phyloP scores from a whole-genome alignment of 1,140 invertebrate species.

The Aphis craccivora region DNA sequence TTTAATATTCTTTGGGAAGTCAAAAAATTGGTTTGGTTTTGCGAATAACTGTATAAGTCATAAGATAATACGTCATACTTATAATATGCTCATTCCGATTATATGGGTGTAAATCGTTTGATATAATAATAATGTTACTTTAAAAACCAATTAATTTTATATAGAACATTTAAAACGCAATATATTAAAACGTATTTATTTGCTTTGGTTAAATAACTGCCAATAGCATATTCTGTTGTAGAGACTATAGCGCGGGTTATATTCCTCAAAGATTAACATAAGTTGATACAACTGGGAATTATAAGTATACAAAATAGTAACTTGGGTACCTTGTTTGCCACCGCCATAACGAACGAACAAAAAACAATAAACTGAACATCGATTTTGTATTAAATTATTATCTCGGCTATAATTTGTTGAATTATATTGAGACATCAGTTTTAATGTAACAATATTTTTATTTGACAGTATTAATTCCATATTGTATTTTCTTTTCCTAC shows the following conservation, averaged over 20 bases:
- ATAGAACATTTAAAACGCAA: not conserved
- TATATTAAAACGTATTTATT: not conserved
- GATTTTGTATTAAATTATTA: not conserved
- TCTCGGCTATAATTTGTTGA: not conserved
- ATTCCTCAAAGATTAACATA: not conserved
- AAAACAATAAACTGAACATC: not conserved
- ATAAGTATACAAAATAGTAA: not conserved
- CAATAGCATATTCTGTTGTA: not conserved
- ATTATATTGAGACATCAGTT: not conserved
- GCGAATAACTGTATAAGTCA: too few species aligned
- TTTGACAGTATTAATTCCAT: not conserved
- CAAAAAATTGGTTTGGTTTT: too few species aligned
- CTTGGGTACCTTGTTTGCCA: not conserved
- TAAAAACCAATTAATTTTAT: not conserved
- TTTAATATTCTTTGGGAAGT: too few species aligned
- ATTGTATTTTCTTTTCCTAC: not conserved
- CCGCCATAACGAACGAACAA: not conserved
- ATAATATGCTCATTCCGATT: not conserved
- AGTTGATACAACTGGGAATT: not conserved
- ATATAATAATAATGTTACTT: not conserved
- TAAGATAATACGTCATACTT: not conserved
- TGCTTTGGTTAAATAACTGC: not conserved
- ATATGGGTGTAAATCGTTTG: not conserved
- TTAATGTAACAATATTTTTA: not conserved
- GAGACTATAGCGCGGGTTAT: not conserved